phyloP scores from a whole-genome alignment of 2,797 vertebrate genomes.

The Crotalus adamanteus region DNA sequence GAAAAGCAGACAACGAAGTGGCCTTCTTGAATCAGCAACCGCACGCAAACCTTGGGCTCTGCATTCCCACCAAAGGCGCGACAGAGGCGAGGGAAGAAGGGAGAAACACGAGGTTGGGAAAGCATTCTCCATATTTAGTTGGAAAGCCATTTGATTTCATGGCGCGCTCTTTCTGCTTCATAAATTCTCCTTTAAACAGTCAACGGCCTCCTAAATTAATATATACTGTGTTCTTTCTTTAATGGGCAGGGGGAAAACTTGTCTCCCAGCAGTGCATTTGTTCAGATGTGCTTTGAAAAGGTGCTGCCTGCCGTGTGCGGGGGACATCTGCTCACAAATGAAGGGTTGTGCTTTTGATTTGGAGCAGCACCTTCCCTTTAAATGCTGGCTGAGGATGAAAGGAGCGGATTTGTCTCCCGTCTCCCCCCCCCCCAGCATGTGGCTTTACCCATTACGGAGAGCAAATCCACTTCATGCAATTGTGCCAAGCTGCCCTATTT shows the following conservation, averaged over 20 bases:
- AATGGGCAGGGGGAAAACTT: constrained; percentile 64
- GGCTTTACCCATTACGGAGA: constrained; percentile 72
- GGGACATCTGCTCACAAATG: constrained; percentile 78
- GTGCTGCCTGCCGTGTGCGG: constrained; percentile 61
- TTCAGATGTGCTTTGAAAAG: constrained; percentile 60
- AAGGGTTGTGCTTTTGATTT: constrained; percentile 76
- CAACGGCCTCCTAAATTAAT: constrained; percentile 73
- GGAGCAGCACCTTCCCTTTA: constrained; percentile 72
- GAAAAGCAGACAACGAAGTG: constrained; percentile 24
- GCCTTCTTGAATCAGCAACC: not conserved
- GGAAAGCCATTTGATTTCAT: constrained; percentile 68
- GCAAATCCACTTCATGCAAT: constrained; percentile 59
- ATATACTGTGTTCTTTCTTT: constrained; percentile 70
- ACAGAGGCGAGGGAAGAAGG: not conserved
- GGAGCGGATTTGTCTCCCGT: constrained; percentile 64
- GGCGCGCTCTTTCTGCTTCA: constrained; percentile 61
- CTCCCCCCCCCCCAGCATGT: constrained; percentile 57
- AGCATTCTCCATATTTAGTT: constrained; percentile 43
- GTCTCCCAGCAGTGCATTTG: constrained; percentile 67
- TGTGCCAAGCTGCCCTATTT: constrained; percentile 60
- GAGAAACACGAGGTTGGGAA: not conserved
- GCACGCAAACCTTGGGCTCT: constrained; percentile 21
- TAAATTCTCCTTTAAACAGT: constrained; percentile 70
- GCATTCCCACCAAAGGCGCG: constrained; percentile 27
- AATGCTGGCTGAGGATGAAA: constrained; percentile 78